Evolutionary conservation across 2,113 vertebrate species (phyloP).

Genomic region (Anthoscopus minutus): DNA sequence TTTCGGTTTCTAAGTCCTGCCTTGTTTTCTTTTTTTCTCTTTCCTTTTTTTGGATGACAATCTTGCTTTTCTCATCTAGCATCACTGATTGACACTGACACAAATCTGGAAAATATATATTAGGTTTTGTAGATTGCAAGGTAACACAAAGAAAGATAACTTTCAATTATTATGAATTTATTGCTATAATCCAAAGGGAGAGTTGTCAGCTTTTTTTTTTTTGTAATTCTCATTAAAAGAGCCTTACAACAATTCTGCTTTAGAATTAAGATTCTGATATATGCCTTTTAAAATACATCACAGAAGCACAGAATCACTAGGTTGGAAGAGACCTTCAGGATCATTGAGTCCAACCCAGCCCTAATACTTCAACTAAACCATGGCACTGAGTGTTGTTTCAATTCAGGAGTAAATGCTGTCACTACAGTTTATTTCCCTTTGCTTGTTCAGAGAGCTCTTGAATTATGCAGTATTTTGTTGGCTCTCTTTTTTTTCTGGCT

Average conservation of each 20-base stretch:
- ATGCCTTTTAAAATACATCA: not conserved
- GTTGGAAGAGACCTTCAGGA: no score
- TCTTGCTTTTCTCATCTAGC: not conserved
- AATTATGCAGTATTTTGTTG: not conserved
- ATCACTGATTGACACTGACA: not conserved
- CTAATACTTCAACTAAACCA: no score
- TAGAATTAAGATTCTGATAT: not conserved
- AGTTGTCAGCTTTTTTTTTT: not conserved
- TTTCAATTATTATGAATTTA: not conserved
- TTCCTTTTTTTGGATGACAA: not conserved
- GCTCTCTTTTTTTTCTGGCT: not conserved
- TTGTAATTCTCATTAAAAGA: not conserved
- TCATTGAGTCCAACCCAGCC: no score
- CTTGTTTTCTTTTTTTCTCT: not conserved
- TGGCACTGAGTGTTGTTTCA: not conserved
- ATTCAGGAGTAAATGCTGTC: not conserved
- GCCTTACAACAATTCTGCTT: not conserved
- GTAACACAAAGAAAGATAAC: not conserved
- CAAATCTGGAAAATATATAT: not conserved
- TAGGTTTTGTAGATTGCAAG: not conserved
- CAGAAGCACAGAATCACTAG: no score
- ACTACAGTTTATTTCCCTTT: not conserved
- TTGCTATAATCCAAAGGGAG: not conserved
- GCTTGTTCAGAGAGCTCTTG: not conserved
- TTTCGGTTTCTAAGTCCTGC: not conserved